Evolutionary conservation across 2,113 vertebrate genomes (phyloP), one percentile per base, ranked within the genome.

Genomic region (Aegithalos caudatus): DNA sequence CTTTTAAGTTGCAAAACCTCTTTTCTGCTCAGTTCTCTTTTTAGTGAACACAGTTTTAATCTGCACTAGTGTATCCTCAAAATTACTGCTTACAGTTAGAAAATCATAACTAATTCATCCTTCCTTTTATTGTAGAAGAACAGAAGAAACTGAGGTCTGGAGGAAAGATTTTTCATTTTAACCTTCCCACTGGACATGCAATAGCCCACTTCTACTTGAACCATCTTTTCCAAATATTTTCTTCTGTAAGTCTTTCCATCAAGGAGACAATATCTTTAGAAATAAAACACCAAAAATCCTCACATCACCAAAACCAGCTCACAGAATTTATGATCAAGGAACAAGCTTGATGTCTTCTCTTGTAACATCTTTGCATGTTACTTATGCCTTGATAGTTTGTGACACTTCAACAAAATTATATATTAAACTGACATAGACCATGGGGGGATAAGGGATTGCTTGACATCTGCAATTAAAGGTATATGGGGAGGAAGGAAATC

Each of bases 241-340:
- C 22, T 65, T 79, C 31, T n/a, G 2, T n/a, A 16, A 67, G 12
- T 38, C 13, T 62, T 86, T 72, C 11, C 12, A 58, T 50, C 13
- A 58, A 40, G 23, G 7, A 76, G 11, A 58, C 5, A 54, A 37
- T n/a, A 27, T 60, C 4, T 44, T 83, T 21, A 54, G 7, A 37
- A 47, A 40, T 40, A 64, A 44, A 22, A 11, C 7, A 9, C 1
- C 3, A 18, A 24, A 47, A 23, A 9, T 3, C 0, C 8, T 15
- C 31, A 38, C 10, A 50, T 25, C 14, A 69, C 9, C 21, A 61
- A 85, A 95, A 60, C 3, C 6, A 67, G 38, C 2, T 6, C 22
- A 19, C 6, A n/a, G 4, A 53, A 70, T 77, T 83, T 6, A n/a
- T 31, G 56, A 77, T 38, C 57, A 51, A 56, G 53, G 24, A 62